A percentile compares a stretch with the other conserved stretches of the same genome.
phyloP scores from a whole-genome alignment of 2,113 vertebrate species.

The Protomyctophum bolini region DNA sequence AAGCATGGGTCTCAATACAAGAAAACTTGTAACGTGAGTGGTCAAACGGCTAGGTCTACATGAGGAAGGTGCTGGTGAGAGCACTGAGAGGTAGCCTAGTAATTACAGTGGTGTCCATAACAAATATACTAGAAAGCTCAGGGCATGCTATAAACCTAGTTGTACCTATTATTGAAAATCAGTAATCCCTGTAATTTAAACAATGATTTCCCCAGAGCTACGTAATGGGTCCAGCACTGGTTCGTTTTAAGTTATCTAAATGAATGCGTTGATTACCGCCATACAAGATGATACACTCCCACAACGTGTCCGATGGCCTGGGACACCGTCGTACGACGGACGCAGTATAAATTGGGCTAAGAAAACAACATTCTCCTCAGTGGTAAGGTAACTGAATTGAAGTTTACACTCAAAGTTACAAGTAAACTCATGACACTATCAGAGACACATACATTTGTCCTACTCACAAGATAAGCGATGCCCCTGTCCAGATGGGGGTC shows the following conservation, averaged over 20 bases:
- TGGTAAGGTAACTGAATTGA: too few relatives aligned
- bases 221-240: too few relatives aligned
- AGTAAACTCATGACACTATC: too few relatives aligned
- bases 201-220: background rate
- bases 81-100: background rate
- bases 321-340: too few relatives aligned
- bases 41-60: background rate
- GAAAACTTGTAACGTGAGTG: background rate
- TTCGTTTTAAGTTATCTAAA: too few relatives aligned
- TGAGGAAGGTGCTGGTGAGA: background rate
- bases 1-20: background rate
- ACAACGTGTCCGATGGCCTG: too few relatives aligned
- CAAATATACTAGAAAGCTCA: background rate
- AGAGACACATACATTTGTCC: background rate
- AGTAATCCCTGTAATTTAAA: background rate
- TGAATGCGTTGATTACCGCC: too few relatives aligned
- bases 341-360: too few relatives aligned
- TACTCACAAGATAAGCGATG: slow-evolving; percentile 83
- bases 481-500: slow-evolving; percentile 71
- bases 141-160: background rate
- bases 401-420: too few relatives aligned
- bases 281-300: too few relatives aligned
- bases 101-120: background rate
- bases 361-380: too few relatives aligned
- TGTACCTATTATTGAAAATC: background rate